Conservation (phyloP, 1,140 invertebrate genomes). For the Schlechtendalia chinensis region DNA sequence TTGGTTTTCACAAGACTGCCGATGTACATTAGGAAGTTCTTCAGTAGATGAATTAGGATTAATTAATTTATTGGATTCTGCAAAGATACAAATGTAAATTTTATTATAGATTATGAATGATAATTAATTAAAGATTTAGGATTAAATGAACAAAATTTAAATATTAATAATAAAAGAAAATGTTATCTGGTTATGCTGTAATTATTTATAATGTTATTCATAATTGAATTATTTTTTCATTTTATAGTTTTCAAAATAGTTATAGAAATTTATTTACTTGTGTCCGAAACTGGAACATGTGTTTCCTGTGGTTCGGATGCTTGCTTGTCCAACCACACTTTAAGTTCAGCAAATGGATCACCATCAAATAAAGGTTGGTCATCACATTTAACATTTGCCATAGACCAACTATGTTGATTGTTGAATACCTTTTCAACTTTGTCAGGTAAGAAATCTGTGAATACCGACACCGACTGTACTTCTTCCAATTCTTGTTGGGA, state of each 20-base stretch:
- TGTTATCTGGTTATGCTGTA: too few relatives aligned
- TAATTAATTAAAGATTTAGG: too few relatives aligned
- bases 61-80: conserved; percentile 42
- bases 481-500: conserved; percentile 46
- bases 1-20: conserved; percentile 39
- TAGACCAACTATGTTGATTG: conserved; percentile 26
- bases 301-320: conserved; percentile 43
- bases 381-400: conserved; percentile 33
- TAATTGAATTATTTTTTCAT: too few relatives aligned
- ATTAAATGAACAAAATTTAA: too few relatives aligned
- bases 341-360: conserved; percentile 38
- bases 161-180: too few relatives aligned
- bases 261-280: not conserved
- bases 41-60: conserved; percentile 1
- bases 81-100: not conserved
- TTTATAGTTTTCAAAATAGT: not conserved
- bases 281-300: conserved; percentile 33
- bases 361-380: conserved; percentile 35
- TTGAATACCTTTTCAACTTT: conserved; percentile 44
- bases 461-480: conserved; percentile 37
- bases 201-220: too few relatives aligned
- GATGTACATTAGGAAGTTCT: not conserved
- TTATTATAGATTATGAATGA: too few relatives aligned
- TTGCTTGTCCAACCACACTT: conserved; percentile 36
- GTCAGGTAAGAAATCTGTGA: conserved; percentile 7